Conservation (phyloP, 2,797 vertebrate genomes). For the Phrynocephalus guinanensis region DNA sequence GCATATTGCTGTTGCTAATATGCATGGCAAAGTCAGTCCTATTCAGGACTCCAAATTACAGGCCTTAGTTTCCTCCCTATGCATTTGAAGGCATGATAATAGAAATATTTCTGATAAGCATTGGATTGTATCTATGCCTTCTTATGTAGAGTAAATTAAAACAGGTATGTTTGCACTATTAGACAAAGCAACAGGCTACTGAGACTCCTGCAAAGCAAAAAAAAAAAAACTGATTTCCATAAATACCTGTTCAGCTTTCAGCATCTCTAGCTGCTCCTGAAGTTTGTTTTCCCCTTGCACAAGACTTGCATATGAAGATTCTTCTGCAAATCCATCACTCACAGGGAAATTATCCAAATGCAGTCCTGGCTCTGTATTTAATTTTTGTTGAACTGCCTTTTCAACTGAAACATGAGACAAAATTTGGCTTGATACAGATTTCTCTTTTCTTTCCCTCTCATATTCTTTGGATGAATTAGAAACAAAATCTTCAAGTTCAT, state of each 20-base stretch:
- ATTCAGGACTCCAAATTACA: no score
- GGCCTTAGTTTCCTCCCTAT: no score
- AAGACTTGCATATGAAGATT: slow-evolving; percentile 14
- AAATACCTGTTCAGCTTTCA: slow-evolving; percentile 77
- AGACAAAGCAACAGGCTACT: background rate
- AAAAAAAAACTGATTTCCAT: background rate
- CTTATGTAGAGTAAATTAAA: background rate
- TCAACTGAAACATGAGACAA: slow-evolving; percentile 64
- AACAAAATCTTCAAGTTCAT: slow-evolving; percentile 42
- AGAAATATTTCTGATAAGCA: background rate
- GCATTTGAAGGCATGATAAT: background rate
- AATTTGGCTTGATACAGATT: slow-evolving; percentile 70
- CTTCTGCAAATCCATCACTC: slow-evolving; percentile 71
- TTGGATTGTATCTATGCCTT: background rate
- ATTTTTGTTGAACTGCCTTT: slow-evolving; percentile 63
- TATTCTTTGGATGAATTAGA: slow-evolving; percentile 66
- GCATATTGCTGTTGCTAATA: no score
- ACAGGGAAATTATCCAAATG: slow-evolving; percentile 58
- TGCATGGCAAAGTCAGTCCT: no score
- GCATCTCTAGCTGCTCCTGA: slow-evolving; percentile 81
- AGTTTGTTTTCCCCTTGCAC: slow-evolving; percentile 75
- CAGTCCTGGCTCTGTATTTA: slow-evolving; percentile 67
- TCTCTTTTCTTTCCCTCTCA: slow-evolving; percentile 71
- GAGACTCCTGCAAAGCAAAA: background rate
- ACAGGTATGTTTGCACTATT: background rate